Evolutionary conservation across 35 echinoderm and acorn worm genomes (phyloP).

Genomic region (Ophioderma brevispina): DNA sequence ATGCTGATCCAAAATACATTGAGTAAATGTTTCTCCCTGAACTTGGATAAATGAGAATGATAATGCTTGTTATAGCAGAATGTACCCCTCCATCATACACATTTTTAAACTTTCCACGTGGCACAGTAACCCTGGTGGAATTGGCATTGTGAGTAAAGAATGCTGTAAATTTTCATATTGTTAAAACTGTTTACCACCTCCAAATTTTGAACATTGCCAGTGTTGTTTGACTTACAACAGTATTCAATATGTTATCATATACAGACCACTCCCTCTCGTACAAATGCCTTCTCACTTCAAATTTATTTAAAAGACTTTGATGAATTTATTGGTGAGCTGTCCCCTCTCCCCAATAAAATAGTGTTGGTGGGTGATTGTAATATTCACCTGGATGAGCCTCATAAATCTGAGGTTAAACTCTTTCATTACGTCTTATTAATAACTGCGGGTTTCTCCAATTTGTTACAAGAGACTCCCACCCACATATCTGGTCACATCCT

Average conservation of each 20-base stretch:
- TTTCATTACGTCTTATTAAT: slow-evolving; percentile 34
- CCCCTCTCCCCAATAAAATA: background rate
- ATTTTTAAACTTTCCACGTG: slow-evolving; percentile 23
- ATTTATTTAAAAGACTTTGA: background rate
- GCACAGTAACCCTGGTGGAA: background rate
- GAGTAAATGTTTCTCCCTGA: slow-evolving; percentile 15
- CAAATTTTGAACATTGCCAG: slow-evolving; percentile 30
- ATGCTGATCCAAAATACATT: slow-evolving; percentile 8
- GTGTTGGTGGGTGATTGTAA: slow-evolving; percentile 20
- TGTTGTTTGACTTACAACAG: background rate
- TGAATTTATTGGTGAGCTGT: background rate
- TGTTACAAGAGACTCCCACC: background rate
- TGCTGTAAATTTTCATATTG: background rate
- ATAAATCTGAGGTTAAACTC: background rate
- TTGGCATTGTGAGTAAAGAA: slow-evolving; percentile 17
- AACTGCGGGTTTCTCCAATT: slow-evolving; percentile 16
- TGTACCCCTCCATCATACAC: slow-evolving; percentile 25
- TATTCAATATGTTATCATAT: background rate
- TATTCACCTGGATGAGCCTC: slow-evolving; percentile 2
- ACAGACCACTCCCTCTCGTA: background rate
- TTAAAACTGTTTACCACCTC: background rate
- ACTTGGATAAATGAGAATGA: slow-evolving; percentile 52
- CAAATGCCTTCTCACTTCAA: background rate
- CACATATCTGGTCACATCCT: background rate
- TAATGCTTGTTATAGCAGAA: background rate